A percentile compares a stretch with the other conserved stretches of the same genome.
phyloP scores from a whole-genome alignment of 2,888 invertebrate genomes.

The Polyploca ridens region DNA sequence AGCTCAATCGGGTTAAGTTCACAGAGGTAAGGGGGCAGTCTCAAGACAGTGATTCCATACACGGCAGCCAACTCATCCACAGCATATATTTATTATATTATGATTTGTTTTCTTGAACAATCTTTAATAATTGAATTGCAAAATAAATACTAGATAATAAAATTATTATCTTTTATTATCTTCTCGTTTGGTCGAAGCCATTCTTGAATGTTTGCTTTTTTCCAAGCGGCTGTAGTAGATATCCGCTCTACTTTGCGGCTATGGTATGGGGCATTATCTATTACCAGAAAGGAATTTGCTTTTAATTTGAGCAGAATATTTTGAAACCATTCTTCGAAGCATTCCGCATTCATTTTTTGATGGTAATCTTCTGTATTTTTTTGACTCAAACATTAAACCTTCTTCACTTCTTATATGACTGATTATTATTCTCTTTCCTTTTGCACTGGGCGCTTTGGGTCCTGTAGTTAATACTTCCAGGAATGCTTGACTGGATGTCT shows the following conservation, averaged over 20 bases:
- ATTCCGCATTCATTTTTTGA: conserved; percentile 33
- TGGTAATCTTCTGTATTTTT: conserved; percentile 33
- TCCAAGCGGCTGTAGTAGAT: not conserved
- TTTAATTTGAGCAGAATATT: conserved; percentile 27
- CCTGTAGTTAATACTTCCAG: conserved; percentile 7
- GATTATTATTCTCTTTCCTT: conserved; percentile 31
- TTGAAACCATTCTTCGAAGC: conserved; percentile 31
- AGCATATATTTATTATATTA: conserved; percentile 13
- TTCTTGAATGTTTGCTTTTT: not conserved
- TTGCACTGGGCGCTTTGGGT: conserved; percentile 24
- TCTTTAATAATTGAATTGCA: conserved; percentile 18
- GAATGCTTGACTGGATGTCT: not conserved
- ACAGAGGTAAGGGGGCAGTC: too few relatives aligned
- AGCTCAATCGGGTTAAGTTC: conserved; percentile 17
- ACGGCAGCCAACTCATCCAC: conserved; percentile 25
- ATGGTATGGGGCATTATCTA: conserved; percentile 30
- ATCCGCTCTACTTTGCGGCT: conserved; percentile 4
- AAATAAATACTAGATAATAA: too few relatives aligned
- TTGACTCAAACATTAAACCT: conserved; percentile 32
- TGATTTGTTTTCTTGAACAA: not conserved
- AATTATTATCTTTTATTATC: not conserved
- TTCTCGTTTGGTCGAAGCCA: conserved; percentile 10
- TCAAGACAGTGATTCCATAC: conserved; percentile 14
- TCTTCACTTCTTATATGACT: conserved; percentile 31
- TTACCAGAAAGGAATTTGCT: conserved; percentile 25